phyloP scores from a whole-genome alignment of 2,113 vertebrate genomes.

The Marmota flaviventris region DNA sequence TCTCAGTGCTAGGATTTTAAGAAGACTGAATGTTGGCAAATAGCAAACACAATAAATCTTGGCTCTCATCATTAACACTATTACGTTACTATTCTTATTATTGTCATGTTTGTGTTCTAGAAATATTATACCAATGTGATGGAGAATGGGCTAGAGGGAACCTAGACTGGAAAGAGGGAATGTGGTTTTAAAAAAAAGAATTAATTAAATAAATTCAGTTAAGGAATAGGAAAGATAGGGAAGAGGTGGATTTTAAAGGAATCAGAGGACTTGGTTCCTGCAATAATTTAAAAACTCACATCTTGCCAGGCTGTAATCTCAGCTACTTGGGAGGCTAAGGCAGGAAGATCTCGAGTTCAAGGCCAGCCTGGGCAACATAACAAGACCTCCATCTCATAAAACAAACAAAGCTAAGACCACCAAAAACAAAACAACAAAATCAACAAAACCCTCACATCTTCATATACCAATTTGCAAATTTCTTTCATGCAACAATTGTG shows the following conservation, averaged over 20 bases:
- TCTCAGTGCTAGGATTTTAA: constrained; percentile 1
- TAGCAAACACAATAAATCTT: background rate
- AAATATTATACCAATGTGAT: background rate
- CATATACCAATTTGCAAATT: background rate
- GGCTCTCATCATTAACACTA: background rate
- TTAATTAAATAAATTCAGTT: background rate
- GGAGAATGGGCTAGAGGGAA: background rate
- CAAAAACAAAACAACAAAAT: background rate
- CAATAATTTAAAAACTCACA: background rate
- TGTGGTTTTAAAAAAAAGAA: background rate
- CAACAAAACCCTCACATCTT: background rate
- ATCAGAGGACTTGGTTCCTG: background rate
- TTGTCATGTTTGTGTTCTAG: background rate
- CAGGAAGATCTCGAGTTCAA: too few relatives aligned
- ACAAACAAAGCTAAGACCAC: too few relatives aligned
- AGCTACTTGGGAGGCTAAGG: too few relatives aligned
- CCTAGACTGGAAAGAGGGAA: background rate
- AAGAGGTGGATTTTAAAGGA: background rate
- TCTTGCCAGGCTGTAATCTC: background rate
- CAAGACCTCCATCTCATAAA: too few relatives aligned
- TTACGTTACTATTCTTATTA: background rate
- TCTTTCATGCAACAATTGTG: background rate
- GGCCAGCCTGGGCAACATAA: too few relatives aligned
- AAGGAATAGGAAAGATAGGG: background rate
- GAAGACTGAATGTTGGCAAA: constrained; percentile 17